Base-by-base conservation (phyloP, 2,888 invertebrate species). In the Cephus spinipes region DNA sequence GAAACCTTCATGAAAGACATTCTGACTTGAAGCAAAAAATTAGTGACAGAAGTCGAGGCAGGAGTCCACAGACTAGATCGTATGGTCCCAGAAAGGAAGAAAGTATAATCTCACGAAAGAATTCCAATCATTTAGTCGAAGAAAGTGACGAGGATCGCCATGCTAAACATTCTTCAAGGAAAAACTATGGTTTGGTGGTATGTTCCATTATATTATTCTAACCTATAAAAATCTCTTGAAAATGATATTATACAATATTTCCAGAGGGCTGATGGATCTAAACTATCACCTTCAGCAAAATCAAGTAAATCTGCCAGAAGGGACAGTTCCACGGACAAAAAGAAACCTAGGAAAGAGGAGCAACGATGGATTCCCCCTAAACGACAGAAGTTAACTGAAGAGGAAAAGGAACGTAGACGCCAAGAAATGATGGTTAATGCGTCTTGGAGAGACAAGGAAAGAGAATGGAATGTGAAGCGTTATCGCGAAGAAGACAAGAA, bases 371-470 rank as follows among this genome's bases (percentile, higher is more conserved):
- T 84, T 30, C 83, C 87, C n/a, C 83, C 78, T 77, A 91, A 89
- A 77, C 82, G 85, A 79, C 88, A 90, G 79, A 91, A 90, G 82
- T 89, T 95, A 9, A 93, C 93, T 23, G 94, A 94, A 77, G 93
- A 93, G 81, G 96, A 97, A 87, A 95, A 94, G 84, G 96, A 97
- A 88, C 93, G 92, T 79, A 93, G 94, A 71, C 93, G 96, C 73
- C 93, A 92, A 75, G 97, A 96, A 91, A 98, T 98, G 98, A 95
- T 95, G 93, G 93, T 94, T 12, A 96, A 98, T 89, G 98, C 97
- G 0, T 92, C 92, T 1, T 94, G 94, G 93, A 93, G 95, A 0
- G 96, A 96, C 87, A 92, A 92, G 69, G 94, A 95, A 90, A 93
- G 96, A 68, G 94, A 94, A 12, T 92, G 92, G 73, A 94, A 94